Percentiles rank a stretch among this genome's conserved stretches.
Evolutionary conservation across 2,888 invertebrate species (phyloP).

Genomic region (Masnerella sp.): DNA sequence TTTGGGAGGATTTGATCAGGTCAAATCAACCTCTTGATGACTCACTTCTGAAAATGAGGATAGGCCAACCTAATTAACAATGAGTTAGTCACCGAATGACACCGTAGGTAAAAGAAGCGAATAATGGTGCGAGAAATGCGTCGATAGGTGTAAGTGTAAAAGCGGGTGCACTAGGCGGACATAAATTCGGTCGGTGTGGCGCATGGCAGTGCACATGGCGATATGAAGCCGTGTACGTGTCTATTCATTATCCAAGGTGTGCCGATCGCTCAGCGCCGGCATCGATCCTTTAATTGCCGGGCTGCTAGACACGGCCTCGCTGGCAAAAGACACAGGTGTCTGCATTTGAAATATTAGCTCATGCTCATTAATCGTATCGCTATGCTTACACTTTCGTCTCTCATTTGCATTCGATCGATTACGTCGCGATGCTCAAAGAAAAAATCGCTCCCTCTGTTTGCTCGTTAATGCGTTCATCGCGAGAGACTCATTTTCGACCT

Average conservation of each 20-base stretch:
- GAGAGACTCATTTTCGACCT: too few species aligned
- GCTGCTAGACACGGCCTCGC: constrained; percentile 13
- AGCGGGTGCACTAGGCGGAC: too few species aligned
- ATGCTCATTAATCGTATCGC: constrained; percentile 25
- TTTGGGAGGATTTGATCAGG: too few species aligned
- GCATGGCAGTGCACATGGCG: constrained; percentile 1
- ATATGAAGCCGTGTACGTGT: constrained; percentile 19
- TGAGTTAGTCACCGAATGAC: too few species aligned
- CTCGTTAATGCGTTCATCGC: background rate
- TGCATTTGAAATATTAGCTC: constrained; percentile 32
- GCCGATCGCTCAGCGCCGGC: constrained; percentile 37
- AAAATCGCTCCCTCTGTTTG: background rate
- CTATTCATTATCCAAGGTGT: constrained; percentile 42
- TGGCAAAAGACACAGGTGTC: constrained; percentile 18
- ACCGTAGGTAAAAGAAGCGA: too few species aligned
- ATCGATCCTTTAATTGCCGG: constrained; percentile 40
- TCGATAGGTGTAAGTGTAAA: too few species aligned
- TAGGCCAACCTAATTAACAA: too few species aligned
- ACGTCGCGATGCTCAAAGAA: background rate
- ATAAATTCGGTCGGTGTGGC: background rate
- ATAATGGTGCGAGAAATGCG: too few species aligned
- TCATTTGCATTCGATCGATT: constrained; percentile 19
- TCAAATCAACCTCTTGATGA: too few species aligned
- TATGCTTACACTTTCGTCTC: constrained; percentile 8
- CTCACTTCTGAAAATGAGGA: too few species aligned